Conservation (phyloP, 2,888 invertebrate species). For the Oligia strigilis region DNA sequence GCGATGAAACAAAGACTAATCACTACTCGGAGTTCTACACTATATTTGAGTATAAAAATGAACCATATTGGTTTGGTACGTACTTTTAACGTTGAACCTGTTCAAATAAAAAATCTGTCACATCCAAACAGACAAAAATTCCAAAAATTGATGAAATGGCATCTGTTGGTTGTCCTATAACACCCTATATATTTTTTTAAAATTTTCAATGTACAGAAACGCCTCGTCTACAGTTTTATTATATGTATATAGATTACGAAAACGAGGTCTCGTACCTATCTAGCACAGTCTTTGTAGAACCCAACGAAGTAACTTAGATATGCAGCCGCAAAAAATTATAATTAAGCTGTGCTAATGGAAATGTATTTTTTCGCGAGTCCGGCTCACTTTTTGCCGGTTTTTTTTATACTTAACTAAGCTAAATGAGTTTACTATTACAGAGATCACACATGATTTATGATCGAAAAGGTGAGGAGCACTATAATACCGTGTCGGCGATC, state of each 20-base stretch:
- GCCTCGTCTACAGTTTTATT: too few species aligned
- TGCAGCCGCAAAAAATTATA: neutral
- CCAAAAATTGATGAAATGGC: too few species aligned
- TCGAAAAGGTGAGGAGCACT: constrained; percentile 95
- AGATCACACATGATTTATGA: constrained; percentile 95
- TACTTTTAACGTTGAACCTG: too few species aligned
- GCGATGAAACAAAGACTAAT: too few species aligned
- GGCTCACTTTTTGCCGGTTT: neutral
- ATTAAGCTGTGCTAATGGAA: neutral
- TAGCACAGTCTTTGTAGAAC: neutral
- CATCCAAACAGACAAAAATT: too few species aligned
- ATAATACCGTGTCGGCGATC: constrained; percentile 95
- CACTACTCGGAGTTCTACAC: too few species aligned
- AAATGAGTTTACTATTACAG: constrained; percentile 74
- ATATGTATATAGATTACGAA: neutral
- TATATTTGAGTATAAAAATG: too few species aligned
- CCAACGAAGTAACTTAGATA: neutral
- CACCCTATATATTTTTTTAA: too few species aligned
- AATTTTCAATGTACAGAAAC: too few species aligned
- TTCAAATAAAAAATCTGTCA: too few species aligned
- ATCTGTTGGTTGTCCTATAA: too few species aligned
- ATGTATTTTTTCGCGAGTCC: neutral
- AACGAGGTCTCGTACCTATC: neutral
- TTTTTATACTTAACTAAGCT: neutral
- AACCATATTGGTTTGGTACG: too few species aligned